phyloP scores from a whole-genome alignment of 1,140 invertebrate species.

The Anoplophora glabripennis region DNA sequence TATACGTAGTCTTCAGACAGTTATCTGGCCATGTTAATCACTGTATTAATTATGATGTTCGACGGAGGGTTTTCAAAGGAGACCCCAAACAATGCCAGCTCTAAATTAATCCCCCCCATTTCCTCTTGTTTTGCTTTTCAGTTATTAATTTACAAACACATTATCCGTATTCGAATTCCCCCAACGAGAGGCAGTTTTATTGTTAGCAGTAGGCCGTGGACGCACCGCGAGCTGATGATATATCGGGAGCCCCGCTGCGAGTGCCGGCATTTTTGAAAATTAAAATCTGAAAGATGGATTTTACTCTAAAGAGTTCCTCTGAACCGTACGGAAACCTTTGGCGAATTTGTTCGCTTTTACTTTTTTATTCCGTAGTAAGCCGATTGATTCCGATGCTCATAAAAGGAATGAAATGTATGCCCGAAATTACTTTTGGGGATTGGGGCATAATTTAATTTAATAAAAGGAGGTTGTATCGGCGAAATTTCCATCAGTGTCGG shows the following conservation, averaged over 20 bases:
- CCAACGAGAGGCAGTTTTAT: constrained; percentile 1
- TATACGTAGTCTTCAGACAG: not conserved
- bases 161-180: constrained; percentile 3
- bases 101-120: constrained; percentile 7
- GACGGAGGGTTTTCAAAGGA: not conserved
- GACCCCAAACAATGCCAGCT: constrained; percentile 1
- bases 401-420: constrained; percentile 24
- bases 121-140: constrained; percentile 8
- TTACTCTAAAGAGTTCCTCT: constrained; percentile 19
- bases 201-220: constrained; percentile 1
- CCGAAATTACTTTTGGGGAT: constrained; percentile 21
- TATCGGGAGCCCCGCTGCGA: constrained; percentile 7
- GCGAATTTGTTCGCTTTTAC: not conserved
- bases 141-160: constrained; percentile 16
- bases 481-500: too few species aligned
- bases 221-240: not conserved
- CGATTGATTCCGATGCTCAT: constrained; percentile 23
- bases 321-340: constrained; percentile 11
- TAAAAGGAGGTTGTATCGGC: too few species aligned
- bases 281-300: constrained; percentile 26
- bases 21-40: not conserved
- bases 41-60: constrained; percentile 2
- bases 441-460: constrained; percentile 5
- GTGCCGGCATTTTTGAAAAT: constrained; percentile 19
- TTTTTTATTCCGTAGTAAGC: constrained; percentile 15